Percentiles rank a stretch among this genome's conserved stretches.
These are phyloP conservation scores for Drosophila arawakana DNA, from an alignment of 1,140 invertebrate species.

Conservation along the genomic window DNA sequence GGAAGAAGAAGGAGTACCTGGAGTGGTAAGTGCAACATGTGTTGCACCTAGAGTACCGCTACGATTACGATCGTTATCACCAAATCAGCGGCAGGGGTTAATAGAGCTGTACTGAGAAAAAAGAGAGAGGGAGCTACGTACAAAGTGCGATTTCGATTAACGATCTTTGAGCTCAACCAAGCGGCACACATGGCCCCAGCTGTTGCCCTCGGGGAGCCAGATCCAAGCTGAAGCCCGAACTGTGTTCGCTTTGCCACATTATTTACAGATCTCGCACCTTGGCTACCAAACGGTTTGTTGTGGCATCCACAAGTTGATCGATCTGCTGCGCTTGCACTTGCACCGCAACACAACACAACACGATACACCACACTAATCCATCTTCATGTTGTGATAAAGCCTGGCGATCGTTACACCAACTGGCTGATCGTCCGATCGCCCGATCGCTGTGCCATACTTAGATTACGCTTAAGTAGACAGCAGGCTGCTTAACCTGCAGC, in stretches of 20 bases:
- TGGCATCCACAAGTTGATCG: slow-evolving; percentile 24
- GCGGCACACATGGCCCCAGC: slow-evolving; percentile 63
- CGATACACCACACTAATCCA: slow-evolving; percentile 59
- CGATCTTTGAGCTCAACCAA: slow-evolving; percentile 28
- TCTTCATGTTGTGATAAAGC: slow-evolving; percentile 74
- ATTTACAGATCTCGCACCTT: slow-evolving; percentile 78
- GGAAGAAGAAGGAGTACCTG: neutral
- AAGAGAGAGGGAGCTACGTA: neutral
- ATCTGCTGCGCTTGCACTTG: slow-evolving; percentile 69
- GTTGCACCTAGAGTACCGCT: slow-evolving; percentile 73
- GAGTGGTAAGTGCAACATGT: slow-evolving; percentile 67
- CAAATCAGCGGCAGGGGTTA: slow-evolving; percentile 75
- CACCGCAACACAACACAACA: slow-evolving; percentile 41
- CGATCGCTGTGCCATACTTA: slow-evolving; percentile 55
- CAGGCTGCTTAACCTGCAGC: slow-evolving; percentile 78
- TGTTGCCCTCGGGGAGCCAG: slow-evolving; percentile 6
- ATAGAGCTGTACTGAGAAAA: slow-evolving; percentile 66
- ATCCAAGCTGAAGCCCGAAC: slow-evolving; percentile 6
- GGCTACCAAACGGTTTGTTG: slow-evolving; percentile 46
- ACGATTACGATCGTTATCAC: slow-evolving; percentile 81
- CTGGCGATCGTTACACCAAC: slow-evolving; percentile 37
- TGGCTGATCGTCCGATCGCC: slow-evolving; percentile 22
- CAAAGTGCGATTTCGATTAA: slow-evolving; percentile 53
- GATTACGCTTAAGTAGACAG: slow-evolving; percentile 82
- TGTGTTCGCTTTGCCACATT: slow-evolving; percentile 63